Conservation (phyloP, 1,140 invertebrate species). For the Orius insidiosus region DNA sequence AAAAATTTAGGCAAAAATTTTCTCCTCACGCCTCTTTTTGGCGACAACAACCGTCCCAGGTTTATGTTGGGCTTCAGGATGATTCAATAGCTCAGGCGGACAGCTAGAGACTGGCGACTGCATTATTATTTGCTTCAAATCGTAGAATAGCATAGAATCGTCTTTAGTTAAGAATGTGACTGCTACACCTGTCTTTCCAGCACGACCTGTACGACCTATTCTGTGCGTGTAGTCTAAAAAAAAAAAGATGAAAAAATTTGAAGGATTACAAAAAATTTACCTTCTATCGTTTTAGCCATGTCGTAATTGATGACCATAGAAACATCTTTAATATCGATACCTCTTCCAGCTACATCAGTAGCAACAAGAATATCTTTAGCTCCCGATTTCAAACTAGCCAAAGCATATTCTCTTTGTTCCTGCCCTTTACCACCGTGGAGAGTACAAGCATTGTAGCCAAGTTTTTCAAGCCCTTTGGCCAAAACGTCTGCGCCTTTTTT, state of each 20-base stretch:
- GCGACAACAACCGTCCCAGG: conserved; percentile 87
- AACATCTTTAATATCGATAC: conserved; percentile 99
- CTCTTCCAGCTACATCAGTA: conserved; percentile 97
- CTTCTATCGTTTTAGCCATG: conserved; percentile 97
- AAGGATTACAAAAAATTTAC: conserved; percentile 25
- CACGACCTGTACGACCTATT: conserved; percentile 96
- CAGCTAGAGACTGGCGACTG: conserved; percentile 86
- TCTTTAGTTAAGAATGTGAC: conserved; percentile 95
- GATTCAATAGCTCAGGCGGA: conserved; percentile 92
- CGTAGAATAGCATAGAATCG: conserved; percentile 89
- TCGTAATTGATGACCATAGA: conserved; percentile 98
- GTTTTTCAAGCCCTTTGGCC: conserved; percentile 90
- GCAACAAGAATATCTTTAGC: conserved; percentile 98
- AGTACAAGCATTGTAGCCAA: conserved; percentile 91
- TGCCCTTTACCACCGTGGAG: conserved; percentile 99
- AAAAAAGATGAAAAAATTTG: background rate
- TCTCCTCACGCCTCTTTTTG: conserved; percentile 86
- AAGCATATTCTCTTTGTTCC: conserved; percentile 96
- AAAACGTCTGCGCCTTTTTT: conserved; percentile 98
- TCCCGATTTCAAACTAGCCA: conserved; percentile 86
- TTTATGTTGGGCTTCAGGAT: conserved; percentile 96
- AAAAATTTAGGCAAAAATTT: conserved; percentile 61
- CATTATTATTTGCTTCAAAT: conserved; percentile 83
- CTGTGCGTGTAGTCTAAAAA: conserved; percentile 91
- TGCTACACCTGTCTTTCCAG: conserved; percentile 91